Percentiles rank a stretch among this genome's conserved stretches.
phyloP scores from a whole-genome alignment of 2,797 vertebrate species.

The Cercopithecus neglectus region DNA sequence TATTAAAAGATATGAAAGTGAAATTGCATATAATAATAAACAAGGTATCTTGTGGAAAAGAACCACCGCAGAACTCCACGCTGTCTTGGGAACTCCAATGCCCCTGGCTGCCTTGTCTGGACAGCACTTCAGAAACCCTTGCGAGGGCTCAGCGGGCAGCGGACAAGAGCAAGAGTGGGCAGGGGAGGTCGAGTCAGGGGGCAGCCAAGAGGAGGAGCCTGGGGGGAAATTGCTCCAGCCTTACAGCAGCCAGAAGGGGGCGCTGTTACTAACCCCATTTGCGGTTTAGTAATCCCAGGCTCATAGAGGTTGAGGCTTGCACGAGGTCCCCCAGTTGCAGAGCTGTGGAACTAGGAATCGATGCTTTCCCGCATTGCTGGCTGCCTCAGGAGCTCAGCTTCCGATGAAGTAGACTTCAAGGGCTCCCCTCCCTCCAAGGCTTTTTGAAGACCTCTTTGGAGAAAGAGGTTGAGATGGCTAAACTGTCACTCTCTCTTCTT shows the following conservation, averaged over 20 bases:
- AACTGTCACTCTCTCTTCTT: accelerated
- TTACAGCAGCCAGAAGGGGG: accelerated
- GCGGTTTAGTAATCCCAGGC: background rate
- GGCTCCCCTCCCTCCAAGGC: accelerated
- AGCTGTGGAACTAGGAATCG: accelerated
- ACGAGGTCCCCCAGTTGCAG: accelerated
- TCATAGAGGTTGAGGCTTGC: background rate
- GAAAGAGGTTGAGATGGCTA: accelerated
- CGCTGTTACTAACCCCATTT: accelerated
- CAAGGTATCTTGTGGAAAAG: background rate
- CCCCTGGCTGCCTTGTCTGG: background rate
- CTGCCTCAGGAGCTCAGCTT: accelerated
- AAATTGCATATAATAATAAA: background rate
- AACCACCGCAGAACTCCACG: background rate
- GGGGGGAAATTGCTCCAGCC: background rate
- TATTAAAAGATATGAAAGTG: background rate
- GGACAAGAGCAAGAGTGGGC: background rate
- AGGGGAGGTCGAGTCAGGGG: background rate
- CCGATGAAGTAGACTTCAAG: background rate
- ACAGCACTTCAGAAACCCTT: background rate
- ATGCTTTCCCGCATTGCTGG: accelerated
- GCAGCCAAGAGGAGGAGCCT: background rate
- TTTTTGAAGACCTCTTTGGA: background rate
- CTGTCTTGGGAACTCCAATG: background rate
- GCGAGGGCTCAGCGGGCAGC: background rate